Base-by-base conservation (phyloP, 2,888 invertebrate species). In the Sericinus montela region DNA sequence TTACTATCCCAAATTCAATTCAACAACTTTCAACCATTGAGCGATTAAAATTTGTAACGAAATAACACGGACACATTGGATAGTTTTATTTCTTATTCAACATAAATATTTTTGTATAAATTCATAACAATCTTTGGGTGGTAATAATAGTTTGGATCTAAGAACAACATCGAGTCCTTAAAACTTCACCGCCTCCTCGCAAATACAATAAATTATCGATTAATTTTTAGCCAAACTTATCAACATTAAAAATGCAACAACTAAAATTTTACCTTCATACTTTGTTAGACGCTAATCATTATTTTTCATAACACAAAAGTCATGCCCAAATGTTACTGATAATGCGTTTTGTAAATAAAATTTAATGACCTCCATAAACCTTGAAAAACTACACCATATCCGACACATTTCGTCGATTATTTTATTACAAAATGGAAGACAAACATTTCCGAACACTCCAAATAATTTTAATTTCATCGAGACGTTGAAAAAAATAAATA, bases 51-150 rank as follows among this genome's bases (percentile, higher is more conserved):
- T 0, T 38, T 55, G 53, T 53, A 59, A 58, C 62, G 58, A 64
- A 67, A 59, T 57, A 67, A 67, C 59, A 60, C 61, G 61, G 54
- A 54, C 64, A 78, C 67, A 67, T 79, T 78, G 74, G 71, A 80
- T 82, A 79, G 64, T 80, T 86, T 86, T 87, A 86, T 85, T 86
- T 77, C 77, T 85, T 82, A 84, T 83, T 84, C 75, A 88, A 87
- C 88, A 87, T 88, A 87, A 87, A 87, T 87, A 88, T 82, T 81
- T 76, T 87, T 86, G 85, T 88, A 87, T 86, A 88, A 86, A 87
- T 87, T 85, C 81, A 86, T 87, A 88, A 87, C 88, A 87, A 87
- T 88, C 87, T 88, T 88, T 88, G 87, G 87, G 85, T 85, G 83
- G 82, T 82, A 80, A 78, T 79, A 77, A 67, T 78, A 70, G 67